Conservation (phyloP, 2,888 invertebrate genomes). For the Napeogenes inachia region DNA sequence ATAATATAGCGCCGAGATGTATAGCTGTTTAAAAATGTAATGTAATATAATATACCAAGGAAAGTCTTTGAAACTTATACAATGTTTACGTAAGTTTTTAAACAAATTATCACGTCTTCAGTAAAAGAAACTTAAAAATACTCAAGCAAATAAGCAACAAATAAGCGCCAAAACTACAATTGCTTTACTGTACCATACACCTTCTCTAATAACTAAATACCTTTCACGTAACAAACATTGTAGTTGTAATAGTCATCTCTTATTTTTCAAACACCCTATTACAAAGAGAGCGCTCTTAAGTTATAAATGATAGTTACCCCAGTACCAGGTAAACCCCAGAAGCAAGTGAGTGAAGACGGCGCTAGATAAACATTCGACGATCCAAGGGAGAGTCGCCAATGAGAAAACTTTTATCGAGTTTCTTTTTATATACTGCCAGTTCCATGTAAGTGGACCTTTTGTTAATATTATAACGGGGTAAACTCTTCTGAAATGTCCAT, state of each 20-base stretch:
- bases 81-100: background rate
- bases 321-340: slow-evolving; percentile 70
- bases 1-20: slow-evolving; percentile 88
- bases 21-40: slow-evolving; percentile 64
- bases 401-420: slow-evolving; percentile 70
- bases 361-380: slow-evolving; percentile 65
- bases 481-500: slow-evolving; percentile 56
- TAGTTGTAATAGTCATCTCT: background rate
- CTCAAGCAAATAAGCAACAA: background rate
- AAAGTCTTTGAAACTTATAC: background rate
- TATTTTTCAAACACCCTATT: background rate
- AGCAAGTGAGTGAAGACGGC: slow-evolving; percentile 64
- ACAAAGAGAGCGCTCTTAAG: background rate
- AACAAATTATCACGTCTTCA: no score
- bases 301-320: slow-evolving; percentile 55
- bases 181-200: no score
- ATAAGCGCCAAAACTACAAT: background rate
- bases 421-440: slow-evolving; percentile 71
- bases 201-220: no score
- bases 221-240: background rate
- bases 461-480: slow-evolving; percentile 72
- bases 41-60: background rate
- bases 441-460: slow-evolving; percentile 69
- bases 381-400: slow-evolving; percentile 70
- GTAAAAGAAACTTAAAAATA: background rate